Evolutionary conservation across 2,888 invertebrate genomes (phyloP), one percentile per base, ranked within the genome.

Genomic region (Drosophila maculinotata): DNA sequence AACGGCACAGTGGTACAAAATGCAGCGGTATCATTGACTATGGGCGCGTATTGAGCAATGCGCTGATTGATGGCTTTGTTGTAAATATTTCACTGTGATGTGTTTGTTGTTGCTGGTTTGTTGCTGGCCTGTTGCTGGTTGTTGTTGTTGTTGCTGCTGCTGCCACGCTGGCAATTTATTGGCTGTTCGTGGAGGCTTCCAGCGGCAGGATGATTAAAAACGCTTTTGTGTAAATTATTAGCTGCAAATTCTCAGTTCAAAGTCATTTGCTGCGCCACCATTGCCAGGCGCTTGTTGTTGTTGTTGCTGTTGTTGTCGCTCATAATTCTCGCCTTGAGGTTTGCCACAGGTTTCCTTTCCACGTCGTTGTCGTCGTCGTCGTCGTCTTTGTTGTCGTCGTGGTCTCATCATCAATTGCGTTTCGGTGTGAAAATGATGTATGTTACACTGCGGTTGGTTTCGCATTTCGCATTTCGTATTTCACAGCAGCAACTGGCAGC

Each of bases 221-320:
- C 77, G 82, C 79, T 87, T 84, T 84, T 85, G 87, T 87, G 79
- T 82, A 87, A 85, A 82, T 87, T 85, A 87, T 87, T 85, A 84
- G 84, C 87, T 85, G 85, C 83, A 87, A 87, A 87, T 84, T 84
- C 68, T 71, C 84, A 81, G 77, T 71, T 77, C 74, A 77, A 77
- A 77, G 70, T 77, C 76, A 71, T 78, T 77, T 77, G 78, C 70
- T 78, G 70, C 63, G 60, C 70, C 70, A 60, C 49, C 60, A 64
- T 20, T 33, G 47, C 45, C n/a, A 36, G 56, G 20, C 53, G 58
- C 26, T 20, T 60, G 39, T 45, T 73, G 58, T 52, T 58, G 59
- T 9, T 70, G 51, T 7, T 58, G 68, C 20, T 74, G 69, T 35
- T 66, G 72, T 81, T 79, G 73, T 77, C 70, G 83, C 69, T 83